Evolutionary conservation across 2,113 vertebrate genomes (phyloP).

Genomic region (Pachyramphus minor): DNA sequence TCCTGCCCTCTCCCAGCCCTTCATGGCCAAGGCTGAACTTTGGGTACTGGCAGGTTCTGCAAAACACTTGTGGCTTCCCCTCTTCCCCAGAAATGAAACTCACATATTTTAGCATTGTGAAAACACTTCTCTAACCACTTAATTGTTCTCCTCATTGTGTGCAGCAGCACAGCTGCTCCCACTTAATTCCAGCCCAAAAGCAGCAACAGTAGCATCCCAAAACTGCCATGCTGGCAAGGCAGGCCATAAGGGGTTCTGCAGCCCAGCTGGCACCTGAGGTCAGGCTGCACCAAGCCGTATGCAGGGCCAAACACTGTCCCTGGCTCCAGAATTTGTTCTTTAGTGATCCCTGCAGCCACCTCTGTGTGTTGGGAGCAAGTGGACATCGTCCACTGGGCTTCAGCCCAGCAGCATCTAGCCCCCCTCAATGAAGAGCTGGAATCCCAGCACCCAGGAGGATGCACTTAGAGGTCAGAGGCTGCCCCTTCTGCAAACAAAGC

Average conservation of each 20-base stretch:
- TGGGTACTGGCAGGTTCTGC: background rate
- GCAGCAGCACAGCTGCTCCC: slow-evolving; percentile 37
- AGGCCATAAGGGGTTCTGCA: background rate
- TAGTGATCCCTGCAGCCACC: background rate
- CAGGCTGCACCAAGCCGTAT: fast-evolving
- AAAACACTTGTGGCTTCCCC: background rate
- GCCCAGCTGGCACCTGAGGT: background rate
- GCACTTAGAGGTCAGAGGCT: background rate
- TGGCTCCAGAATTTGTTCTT: background rate
- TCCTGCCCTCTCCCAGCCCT: background rate
- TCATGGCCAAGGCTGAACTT: background rate
- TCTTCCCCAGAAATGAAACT: background rate
- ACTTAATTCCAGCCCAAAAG: background rate
- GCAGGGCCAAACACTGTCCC: background rate
- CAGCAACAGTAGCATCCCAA: background rate
- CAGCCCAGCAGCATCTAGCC: background rate
- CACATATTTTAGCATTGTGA: background rate
- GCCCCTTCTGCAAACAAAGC: background rate
- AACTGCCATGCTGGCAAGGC: background rate
- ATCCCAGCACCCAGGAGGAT: background rate
- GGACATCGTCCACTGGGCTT: background rate
- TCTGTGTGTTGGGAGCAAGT: fast-evolving
- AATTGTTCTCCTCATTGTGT: background rate
- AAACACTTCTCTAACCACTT: background rate
- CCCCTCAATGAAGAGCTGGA: fast-evolving